phyloP scores from a whole-genome alignment of 2,797 vertebrate genomes.

The Molossus molossus region DNA sequence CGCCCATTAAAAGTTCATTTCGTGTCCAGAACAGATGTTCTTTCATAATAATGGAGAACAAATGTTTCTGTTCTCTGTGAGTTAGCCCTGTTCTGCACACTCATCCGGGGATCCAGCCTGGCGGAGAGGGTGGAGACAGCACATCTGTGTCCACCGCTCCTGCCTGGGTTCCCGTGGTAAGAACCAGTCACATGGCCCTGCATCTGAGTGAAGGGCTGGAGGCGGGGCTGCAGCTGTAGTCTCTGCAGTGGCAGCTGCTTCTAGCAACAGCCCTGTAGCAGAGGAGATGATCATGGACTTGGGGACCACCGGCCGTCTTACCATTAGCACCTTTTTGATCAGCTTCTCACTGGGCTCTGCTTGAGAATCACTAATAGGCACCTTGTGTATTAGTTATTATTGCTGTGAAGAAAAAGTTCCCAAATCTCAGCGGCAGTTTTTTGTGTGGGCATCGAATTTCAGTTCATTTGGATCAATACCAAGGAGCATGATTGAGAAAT shows the following conservation, averaged over 20 bases:
- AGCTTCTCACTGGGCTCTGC: background rate
- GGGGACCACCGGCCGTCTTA: background rate
- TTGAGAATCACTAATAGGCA: background rate
- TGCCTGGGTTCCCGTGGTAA: accelerated
- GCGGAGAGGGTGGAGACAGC: accelerated
- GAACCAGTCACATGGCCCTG: background rate
- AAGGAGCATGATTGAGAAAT: background rate
- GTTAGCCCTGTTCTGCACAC: background rate
- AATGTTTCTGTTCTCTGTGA: background rate
- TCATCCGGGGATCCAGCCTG: background rate
- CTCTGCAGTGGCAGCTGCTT: background rate
- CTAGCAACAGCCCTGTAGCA: no score
- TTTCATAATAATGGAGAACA: background rate
- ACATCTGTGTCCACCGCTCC: no score
- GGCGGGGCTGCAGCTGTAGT: background rate
- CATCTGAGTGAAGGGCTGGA: accelerated
- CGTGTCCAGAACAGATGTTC: background rate
- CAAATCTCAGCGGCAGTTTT: background rate
- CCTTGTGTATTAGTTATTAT: background rate
- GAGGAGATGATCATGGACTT: background rate
- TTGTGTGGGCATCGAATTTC: background rate
- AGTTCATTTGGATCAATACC: background rate
- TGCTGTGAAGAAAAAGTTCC: background rate
- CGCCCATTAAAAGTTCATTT: background rate
- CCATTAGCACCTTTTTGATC: background rate